A percentile compares a stretch with the other conserved stretches of the same genome.
Evolutionary conservation across 2,797 vertebrate genomes (phyloP).

Genomic region (Hybognathus amarus): DNA sequence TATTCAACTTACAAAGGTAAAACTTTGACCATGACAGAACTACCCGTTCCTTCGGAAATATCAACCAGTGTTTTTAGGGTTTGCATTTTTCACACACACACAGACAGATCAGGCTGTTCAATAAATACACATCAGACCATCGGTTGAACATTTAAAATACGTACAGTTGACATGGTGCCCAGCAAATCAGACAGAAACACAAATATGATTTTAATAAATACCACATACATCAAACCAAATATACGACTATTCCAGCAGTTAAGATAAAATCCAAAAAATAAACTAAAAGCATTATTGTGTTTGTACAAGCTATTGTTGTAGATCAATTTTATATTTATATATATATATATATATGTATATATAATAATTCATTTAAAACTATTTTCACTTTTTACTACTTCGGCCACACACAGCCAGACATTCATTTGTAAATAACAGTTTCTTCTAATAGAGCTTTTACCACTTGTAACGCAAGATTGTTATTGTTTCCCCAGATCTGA

Average conservation of each 20-base stretch:
- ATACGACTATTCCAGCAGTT: constrained; percentile 89
- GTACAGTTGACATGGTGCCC: constrained; percentile 81
- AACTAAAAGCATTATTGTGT: constrained; percentile 89
- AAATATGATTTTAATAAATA: constrained; percentile 90
- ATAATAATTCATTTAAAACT: constrained; percentile 81
- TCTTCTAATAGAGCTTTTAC: constrained; percentile 74
- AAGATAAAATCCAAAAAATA: constrained; percentile 82
- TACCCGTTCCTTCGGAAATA: constrained; percentile 81
- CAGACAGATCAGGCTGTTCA: constrained; percentile 76
- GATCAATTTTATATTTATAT: constrained; percentile 78
- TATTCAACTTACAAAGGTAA: constrained; percentile 93
- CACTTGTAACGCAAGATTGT: constrained; percentile 75
- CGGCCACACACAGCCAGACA: constrained; percentile 95
- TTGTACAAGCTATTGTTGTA: constrained; percentile 93
- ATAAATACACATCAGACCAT: constrained; percentile 81
- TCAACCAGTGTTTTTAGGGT: constrained; percentile 75
- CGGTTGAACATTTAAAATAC: constrained; percentile 83
- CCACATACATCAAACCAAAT: constrained; percentile 88
- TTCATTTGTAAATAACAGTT: constrained; percentile 90
- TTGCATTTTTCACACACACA: constrained; percentile 63
- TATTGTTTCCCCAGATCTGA: constrained; percentile 79
- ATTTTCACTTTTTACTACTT: constrained; percentile 87
- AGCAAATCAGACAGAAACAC: constrained; percentile 85
- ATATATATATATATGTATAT: constrained; percentile 53
- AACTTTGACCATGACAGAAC: constrained; percentile 83